Percentiles rank a stretch among this genome's conserved stretches.
Evolutionary conservation across 2,113 vertebrate genomes (phyloP).

Genomic region (Psilopsiagon aymara): DNA sequence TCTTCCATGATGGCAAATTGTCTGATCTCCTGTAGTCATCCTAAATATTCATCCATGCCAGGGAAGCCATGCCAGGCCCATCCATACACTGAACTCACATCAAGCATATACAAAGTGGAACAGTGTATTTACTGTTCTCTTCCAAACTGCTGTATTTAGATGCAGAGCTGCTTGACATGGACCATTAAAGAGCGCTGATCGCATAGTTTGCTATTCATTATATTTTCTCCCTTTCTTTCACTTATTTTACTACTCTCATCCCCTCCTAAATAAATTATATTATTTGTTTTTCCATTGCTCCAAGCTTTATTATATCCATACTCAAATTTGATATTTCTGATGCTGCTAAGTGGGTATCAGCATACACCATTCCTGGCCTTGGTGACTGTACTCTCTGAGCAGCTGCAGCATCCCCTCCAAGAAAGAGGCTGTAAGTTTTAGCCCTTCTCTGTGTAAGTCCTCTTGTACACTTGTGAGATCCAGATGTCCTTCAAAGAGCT

Average conservation of each 20-base stretch:
- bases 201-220: background rate
- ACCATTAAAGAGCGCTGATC: background rate
- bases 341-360: background rate
- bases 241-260: background rate
- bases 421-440: background rate
- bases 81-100: background rate
- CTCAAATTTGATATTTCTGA: background rate
- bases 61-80: background rate
- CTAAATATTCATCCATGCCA: background rate
- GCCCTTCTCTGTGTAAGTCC: background rate
- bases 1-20: background rate
- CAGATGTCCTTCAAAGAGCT: background rate
- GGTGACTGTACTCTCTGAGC: rapidly evolving
- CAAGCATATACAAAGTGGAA: background rate
- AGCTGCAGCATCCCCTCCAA: background rate
- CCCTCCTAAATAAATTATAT: background rate
- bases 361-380: background rate
- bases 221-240: background rate
- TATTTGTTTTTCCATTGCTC: background rate
- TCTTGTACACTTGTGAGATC: background rate
- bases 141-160: background rate
- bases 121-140: background rate
- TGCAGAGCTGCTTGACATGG: background rate
- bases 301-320: rapidly evolving
- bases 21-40: background rate